Conservation (phyloP, 2,797 vertebrate genomes). For the Sebastes oblongus region DNA sequence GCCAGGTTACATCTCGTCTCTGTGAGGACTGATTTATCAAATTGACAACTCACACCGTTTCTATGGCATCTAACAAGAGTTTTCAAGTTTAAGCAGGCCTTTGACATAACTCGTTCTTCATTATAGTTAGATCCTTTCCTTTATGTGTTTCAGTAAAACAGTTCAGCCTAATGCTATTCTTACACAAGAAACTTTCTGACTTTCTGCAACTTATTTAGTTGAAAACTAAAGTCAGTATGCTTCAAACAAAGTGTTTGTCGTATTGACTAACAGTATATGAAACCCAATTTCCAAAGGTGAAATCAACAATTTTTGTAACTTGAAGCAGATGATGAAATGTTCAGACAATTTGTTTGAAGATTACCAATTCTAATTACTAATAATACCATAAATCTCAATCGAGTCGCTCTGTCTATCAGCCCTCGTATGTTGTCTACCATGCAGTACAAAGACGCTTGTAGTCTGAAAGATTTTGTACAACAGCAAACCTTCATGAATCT, state of each 20-base stretch:
- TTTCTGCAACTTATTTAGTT: not conserved
- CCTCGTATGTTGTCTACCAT: constrained; percentile 21
- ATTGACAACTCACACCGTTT: no score
- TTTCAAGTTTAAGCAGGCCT: not conserved
- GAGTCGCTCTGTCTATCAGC: not conserved
- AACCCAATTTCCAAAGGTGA: not conserved
- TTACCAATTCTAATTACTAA: no score
- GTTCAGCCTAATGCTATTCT: not conserved
- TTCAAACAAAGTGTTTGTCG: not conserved
- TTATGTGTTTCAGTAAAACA: not conserved
- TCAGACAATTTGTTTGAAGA: no score
- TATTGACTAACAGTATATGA: not conserved
- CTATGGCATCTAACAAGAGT: no score
- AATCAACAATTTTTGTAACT: not conserved
- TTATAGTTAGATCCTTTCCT: not conserved
- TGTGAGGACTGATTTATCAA: no score
- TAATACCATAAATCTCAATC: no score
- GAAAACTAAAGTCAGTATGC: not conserved
- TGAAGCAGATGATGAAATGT: no score
- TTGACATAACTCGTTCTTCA: not conserved
- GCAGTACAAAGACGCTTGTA: constrained; percentile 7
- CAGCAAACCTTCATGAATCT: constrained; percentile 42
- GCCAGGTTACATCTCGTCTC: no score
- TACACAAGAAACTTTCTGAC: not conserved
- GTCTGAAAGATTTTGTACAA: constrained; percentile 28